Base-by-base conservation (phyloP, 1,140 invertebrate genomes). In the Bradynema listronoti region DNA sequence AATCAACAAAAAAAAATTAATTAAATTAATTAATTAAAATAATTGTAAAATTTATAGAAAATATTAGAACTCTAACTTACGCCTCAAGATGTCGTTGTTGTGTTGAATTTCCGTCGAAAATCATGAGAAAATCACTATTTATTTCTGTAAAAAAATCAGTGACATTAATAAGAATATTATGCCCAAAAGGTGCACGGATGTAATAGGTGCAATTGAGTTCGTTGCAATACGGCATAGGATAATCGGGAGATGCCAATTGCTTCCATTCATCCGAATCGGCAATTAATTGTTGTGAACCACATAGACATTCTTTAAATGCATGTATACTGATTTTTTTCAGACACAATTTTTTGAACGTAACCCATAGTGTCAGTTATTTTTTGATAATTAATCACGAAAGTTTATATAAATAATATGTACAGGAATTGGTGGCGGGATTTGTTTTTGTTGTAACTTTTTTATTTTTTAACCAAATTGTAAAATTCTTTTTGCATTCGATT, bases 61-160 rank as follows among this genome's bases (percentile, higher is more conserved):
- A 9, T 51, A 55, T 27, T 41, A 5, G 25, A 25, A 65, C 29
- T 16, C 14, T 45, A 55, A 16, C 32, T 61, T 49, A 66, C 65
- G 41, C 30, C 50, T 66, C 46, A 14, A 67, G 24, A 50, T 68
- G 65, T 41, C 53, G 45, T 11, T 11, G 11, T 19, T 45, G 49
- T n/a, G 51, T 65, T 19, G 46, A 30, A 29, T 68, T 61, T 33
- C 65, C 65, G 5, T 64, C 65, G 33, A 68, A 66, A 27, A 66
- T 43, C 11, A 27, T 30, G 7, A 66, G n/a, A 63, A 53, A 68
- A 42, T 66, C 65, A 16, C 68, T 56, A 22, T 67, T 32, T 56
- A 14, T 19, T 56, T 14, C n/a, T 11, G 47, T n/a, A n/a, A 58
- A 1, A 29, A 58, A 57, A 14, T 60, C 47, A n/a, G 57, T 33